These are phyloP conservation scores for Oeneis ivallda DNA, from an alignment of 2,888 invertebrate species.

Conservation along the genomic window DNA sequence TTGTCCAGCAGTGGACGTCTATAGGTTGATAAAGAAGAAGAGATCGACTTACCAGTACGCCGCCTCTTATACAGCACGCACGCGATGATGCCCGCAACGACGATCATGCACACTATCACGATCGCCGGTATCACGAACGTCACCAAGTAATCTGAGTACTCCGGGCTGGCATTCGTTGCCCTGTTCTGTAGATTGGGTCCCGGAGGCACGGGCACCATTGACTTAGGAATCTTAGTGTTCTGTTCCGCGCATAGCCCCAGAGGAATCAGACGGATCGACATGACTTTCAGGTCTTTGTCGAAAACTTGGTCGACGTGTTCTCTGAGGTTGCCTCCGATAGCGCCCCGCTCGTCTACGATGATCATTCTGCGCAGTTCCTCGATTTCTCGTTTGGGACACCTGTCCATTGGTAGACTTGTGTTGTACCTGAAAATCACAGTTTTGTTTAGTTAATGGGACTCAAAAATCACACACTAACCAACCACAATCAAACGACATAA, in stretches of 20 bases:
- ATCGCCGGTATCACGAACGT: slow-evolving; percentile 95
- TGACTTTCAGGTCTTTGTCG: slow-evolving; percentile 87
- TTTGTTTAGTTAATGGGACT: no score
- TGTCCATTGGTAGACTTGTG: slow-evolving; percentile 86
- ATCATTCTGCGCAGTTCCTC: slow-evolving; percentile 86
- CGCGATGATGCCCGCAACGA: slow-evolving; percentile 93
- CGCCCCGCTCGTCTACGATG: slow-evolving; percentile 82
- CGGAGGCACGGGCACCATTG: slow-evolving; percentile 48
- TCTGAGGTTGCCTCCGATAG: slow-evolving; percentile 60
- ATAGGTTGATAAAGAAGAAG: background rate
- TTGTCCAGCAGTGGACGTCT: no score
- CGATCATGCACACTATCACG: slow-evolving; percentile 92
- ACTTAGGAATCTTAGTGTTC: slow-evolving; percentile 64
- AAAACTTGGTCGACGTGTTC: slow-evolving; percentile 85
- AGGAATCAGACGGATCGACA: slow-evolving; percentile 83
- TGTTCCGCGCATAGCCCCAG: slow-evolving; percentile 82
- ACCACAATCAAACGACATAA: no score
- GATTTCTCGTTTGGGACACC: slow-evolving; percentile 90
- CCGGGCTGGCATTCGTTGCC: slow-evolving; percentile 50
- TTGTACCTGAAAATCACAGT: slow-evolving; percentile 83
- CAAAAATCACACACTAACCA: no score
- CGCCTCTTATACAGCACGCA: slow-evolving; percentile 92
- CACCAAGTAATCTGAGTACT: slow-evolving; percentile 83
- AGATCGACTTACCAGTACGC: slow-evolving; percentile 85
- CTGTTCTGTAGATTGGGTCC: slow-evolving; percentile 60